Evolutionary conservation across 1,140 invertebrate species (phyloP).

Genomic region (Aradophagus sp.): DNA sequence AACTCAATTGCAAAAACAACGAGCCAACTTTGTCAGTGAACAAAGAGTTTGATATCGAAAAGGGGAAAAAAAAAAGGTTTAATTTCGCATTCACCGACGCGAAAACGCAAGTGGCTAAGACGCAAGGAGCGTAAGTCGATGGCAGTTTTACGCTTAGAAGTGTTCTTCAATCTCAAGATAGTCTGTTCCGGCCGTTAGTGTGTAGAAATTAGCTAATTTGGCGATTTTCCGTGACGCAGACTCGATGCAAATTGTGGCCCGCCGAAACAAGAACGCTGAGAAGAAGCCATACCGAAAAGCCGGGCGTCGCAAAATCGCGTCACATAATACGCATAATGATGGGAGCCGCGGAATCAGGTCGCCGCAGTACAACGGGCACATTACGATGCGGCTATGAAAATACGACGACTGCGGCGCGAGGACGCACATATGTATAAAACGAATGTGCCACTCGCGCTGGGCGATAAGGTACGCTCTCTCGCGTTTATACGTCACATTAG

Average conservation of each 20-base stretch:
- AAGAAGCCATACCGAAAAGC: slow-evolving; percentile 21
- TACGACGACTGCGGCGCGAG: slow-evolving; percentile 46
- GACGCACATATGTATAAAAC: slow-evolving; percentile 49
- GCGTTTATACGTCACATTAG: slow-evolving; percentile 56
- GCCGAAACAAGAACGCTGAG: slow-evolving; percentile 5
- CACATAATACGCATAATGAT: slow-evolving; percentile 44
- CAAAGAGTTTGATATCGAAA: too few relatives aligned
- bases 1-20: background rate
- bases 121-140: slow-evolving; percentile 45
- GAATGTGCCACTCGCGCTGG: slow-evolving; percentile 38
- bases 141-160: slow-evolving; percentile 59
- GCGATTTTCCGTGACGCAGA: slow-evolving; percentile 54
- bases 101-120: slow-evolving; percentile 13
- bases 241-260: slow-evolving; percentile 34
- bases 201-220: slow-evolving; percentile 68
- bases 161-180: slow-evolving; percentile 66
- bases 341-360: slow-evolving; percentile 39
- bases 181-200: slow-evolving; percentile 72
- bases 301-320: slow-evolving; percentile 15
- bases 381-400: slow-evolving; percentile 51
- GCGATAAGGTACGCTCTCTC: slow-evolving; percentile 40
- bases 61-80: background rate
- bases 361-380: slow-evolving; percentile 46
- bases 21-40: too few relatives aligned
- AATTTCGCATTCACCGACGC: slow-evolving; percentile 13